Evolutionary conservation across 2,888 invertebrate species (phyloP).

Genomic region (Chloroclystis v-ata): DNA sequence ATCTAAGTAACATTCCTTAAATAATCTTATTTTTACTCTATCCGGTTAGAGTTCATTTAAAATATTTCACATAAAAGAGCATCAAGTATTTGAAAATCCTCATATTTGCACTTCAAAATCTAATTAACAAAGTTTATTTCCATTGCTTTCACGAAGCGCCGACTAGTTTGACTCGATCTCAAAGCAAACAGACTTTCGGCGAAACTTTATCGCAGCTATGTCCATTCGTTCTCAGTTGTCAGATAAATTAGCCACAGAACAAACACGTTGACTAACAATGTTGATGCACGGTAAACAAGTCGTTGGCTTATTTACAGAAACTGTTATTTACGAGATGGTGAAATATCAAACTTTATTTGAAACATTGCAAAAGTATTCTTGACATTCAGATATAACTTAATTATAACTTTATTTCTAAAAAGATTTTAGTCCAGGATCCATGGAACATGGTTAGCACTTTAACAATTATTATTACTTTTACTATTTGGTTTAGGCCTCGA

Average conservation of each 20-base stretch:
- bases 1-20: no score
- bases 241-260: slow-evolving; percentile 18
- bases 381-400: no score
- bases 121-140: slow-evolving; percentile 1
- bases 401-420: no score
- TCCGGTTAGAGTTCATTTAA: no score
- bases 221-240: slow-evolving; percentile 17
- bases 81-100: background rate
- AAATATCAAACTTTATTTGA: background rate
- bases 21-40: no score
- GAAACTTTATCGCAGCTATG: slow-evolving; percentile 18
- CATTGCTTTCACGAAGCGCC: background rate
- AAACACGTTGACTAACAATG: slow-evolving; percentile 9
- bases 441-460: no score
- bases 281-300: slow-evolving; percentile 3
- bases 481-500: no score
- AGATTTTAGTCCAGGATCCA: no score
- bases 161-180: slow-evolving; percentile 10
- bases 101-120: background rate
- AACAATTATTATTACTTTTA: no score
- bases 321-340: slow-evolving; percentile 4
- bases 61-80: no score
- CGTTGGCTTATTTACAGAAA: slow-evolving; percentile 3
- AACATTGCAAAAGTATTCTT: background rate
- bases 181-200: slow-evolving; percentile 16